Base-by-base conservation (phyloP, 2,888 invertebrate species). In the Amphipoea lucens region DNA sequence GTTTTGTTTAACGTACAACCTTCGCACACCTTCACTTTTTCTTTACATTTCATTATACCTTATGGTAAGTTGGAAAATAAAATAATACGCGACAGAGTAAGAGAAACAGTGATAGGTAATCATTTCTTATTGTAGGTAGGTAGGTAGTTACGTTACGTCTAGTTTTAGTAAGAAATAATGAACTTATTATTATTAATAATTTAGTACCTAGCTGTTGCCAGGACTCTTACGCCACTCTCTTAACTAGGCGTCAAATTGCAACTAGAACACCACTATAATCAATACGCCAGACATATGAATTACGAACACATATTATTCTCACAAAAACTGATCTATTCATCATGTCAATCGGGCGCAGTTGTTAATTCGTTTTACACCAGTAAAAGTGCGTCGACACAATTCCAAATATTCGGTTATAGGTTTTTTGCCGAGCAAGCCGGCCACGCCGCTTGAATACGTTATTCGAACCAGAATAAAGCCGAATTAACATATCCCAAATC, bases 401-500 rank as follows among this genome's bases (percentile, higher is more conserved):
- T 92, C 92, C 91, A 94, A 94, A 95, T 92, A 95, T 95, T 94
- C 93, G 91, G 91, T 93, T 93, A 92, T 92, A 91, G 90, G 92
- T 95, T 96, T 96, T 96, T 96, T 95, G 94, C 92, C 88, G 88
- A 91, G 88, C 92, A 84, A 87, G 90, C 89, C 90, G 87, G 78
- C 92, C 91, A 92, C 94, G 94, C 91, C 87, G 90, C 82, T 90
- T 90, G 95, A 95, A 95, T 95, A 94, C 92, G 92, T 94, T 94
- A 94, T 92, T 89, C 89, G 90, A 88, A 87, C 89, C 91, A 93
- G 92, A 94, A 94, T 95, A 94, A 94, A 94, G 88, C 89, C 84
- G 90, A 93, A 95, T 95, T 95, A 95, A 95, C 95, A 95, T 95
- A 96, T 94, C 91, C 93, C 92, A 88, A 93, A 94, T 93, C 92